Percentiles rank a stretch among this genome's conserved stretches.
These are phyloP conservation scores for Arrhopalites spinosus DNA, from an alignment of 2,888 invertebrate genomes.

Conservation along the genomic window DNA sequence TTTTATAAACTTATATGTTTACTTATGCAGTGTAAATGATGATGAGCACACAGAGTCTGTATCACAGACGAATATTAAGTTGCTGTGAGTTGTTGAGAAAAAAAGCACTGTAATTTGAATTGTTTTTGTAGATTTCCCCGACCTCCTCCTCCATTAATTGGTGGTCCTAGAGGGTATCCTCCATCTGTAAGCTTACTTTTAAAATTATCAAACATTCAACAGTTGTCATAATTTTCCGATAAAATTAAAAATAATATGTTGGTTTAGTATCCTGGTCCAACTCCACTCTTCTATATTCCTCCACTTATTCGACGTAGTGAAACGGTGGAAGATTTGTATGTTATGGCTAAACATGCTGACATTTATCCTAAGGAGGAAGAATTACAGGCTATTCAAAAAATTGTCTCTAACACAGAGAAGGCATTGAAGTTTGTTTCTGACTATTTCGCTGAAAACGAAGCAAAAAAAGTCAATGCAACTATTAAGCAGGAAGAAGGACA, in stretches of 20 bases:
- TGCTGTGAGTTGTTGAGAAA: too few relatives aligned
- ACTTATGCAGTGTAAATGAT: too few relatives aligned
- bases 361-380: slow-evolving; percentile 93
- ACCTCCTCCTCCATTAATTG: slow-evolving; percentile 42
- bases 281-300: slow-evolving; percentile 59
- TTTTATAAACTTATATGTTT: too few relatives aligned
- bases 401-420: slow-evolving; percentile 90
- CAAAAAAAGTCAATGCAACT: slow-evolving; percentile 43
- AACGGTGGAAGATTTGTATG: slow-evolving; percentile 94
- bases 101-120: too few relatives aligned
- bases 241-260: neutral
- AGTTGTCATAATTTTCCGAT: neutral
- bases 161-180: slow-evolving; percentile 50
- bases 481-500: slow-evolving; percentile 25
- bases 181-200: slow-evolving; percentile 34
- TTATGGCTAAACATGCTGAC: slow-evolving; percentile 87
- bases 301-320: slow-evolving; percentile 77
- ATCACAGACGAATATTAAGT: too few relatives aligned
- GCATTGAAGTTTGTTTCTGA: slow-evolving; percentile 94
- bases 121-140: slow-evolving; percentile 48
- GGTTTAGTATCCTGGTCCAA: slow-evolving; percentile 36
- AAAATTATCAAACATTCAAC: neutral
- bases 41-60: too few relatives aligned
- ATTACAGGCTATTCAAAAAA: slow-evolving; percentile 84
- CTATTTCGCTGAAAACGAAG: slow-evolving; percentile 72